Evolutionary conservation across 2,797 vertebrate genomes (phyloP), one percentile per base, ranked within the genome.

Genomic region (Cottoperca gobio): DNA sequence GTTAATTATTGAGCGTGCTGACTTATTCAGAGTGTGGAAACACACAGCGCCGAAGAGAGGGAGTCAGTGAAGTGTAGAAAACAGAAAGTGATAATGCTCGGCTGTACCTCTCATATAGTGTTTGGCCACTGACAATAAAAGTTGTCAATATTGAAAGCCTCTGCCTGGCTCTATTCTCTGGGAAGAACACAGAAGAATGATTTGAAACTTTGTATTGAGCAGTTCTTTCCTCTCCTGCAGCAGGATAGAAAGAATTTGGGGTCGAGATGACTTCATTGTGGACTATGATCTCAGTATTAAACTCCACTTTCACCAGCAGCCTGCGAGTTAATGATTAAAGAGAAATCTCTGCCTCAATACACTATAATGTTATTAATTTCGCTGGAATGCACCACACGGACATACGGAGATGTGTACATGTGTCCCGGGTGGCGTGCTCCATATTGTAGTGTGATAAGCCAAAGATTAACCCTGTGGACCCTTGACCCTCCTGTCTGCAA

Each of bases 381-480:
- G 45, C 66, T 55, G 67, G 26, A 81, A 66, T 69, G 65, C 43
- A n/a, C 42, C 73, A 40, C 54, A 5, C 37, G 40, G 50, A 55
- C 65, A 59, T 8, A 49, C 28, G 60, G 3, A 78, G 53, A 48
- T 66, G 13, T 19, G 70, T 16, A 42, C 65, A 57, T 86, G 75
- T 85, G 78, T 88, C 87, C 73, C 85, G 83, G 92, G 89, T 90
- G 89, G 87, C 85, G 4, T 76, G 71, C 79, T 93, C 86, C 90
- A 94, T 91, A 93, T 90, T 93, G 88, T 89, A 88, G 79, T 70
- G 85, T 93, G 93, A 95, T 96, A 95, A 95, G 94, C 93, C 93
- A 95, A 95, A 96, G 93, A 95, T 95, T 96, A 93, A 94, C 94
- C 88, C 82, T 33, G 92, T 94, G 95, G 94, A 95, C 91, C 91